These are phyloP conservation scores for Coenonympha glycerion DNA, from an alignment of 2,888 invertebrate species.

Conservation along the genomic window DNA sequence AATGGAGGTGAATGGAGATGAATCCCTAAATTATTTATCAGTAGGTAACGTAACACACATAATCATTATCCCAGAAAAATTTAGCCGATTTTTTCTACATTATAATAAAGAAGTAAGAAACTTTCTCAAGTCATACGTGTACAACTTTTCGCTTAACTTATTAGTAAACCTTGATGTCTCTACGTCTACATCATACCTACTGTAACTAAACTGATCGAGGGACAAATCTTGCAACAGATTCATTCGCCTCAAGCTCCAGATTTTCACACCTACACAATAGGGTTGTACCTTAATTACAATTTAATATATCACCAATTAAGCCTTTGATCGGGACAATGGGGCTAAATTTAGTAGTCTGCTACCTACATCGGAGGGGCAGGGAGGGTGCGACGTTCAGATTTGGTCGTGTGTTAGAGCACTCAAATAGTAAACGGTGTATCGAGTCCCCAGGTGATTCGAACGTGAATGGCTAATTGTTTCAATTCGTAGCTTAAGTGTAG, in stretches of 20 bases:
- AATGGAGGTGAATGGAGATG: no score
- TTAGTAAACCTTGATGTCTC: background rate
- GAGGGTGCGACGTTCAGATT: slow-evolving; percentile 28
- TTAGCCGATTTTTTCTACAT: no score
- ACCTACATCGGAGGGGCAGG: slow-evolving; percentile 22
- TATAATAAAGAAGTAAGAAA: background rate
- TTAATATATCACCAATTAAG: slow-evolving; percentile 74
- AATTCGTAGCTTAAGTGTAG: slow-evolving; percentile 31
- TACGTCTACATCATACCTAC: background rate
- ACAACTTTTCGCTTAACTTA: no score
- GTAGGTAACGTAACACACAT: no score
- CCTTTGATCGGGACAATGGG: slow-evolving; percentile 57
- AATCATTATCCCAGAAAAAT: no score
- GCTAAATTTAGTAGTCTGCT: slow-evolving; percentile 42
- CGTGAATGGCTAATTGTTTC: slow-evolving; percentile 40
- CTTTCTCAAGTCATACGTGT: background rate
- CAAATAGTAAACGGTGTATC: slow-evolving; percentile 34
- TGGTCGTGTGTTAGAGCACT: slow-evolving; percentile 34
- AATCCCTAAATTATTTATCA: no score
- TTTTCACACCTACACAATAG: slow-evolving; percentile 57
- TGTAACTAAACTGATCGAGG: slow-evolving; percentile 23
- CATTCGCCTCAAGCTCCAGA: slow-evolving; percentile 40
- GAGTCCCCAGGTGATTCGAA: slow-evolving; percentile 41
- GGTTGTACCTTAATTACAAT: slow-evolving; percentile 70
- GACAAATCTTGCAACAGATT: slow-evolving; percentile 39